These are phyloP conservation scores for Struthidea cinerea DNA, from an alignment of 2,113 vertebrate genomes.

Conservation along the genomic window DNA sequence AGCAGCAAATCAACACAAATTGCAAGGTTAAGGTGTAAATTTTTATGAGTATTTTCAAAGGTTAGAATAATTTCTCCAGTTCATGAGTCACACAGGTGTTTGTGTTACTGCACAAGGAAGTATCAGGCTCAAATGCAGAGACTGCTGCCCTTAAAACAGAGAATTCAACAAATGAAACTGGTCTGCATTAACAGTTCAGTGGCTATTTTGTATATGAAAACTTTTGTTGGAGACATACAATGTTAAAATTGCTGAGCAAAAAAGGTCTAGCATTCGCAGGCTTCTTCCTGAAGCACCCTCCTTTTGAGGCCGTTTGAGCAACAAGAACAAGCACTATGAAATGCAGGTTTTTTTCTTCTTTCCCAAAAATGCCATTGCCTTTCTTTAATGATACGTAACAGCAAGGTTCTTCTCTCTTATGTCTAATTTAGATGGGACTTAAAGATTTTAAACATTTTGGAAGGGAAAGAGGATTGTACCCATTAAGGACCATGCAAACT, in stretches of 20 bases:
- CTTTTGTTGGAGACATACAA: neutral
- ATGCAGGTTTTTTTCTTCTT: neutral
- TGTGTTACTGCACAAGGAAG: neutral
- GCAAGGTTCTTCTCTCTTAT: neutral
- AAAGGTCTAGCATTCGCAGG: neutral
- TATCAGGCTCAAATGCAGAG: neutral
- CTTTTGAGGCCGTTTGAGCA: neutral
- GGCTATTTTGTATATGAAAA: neutral
- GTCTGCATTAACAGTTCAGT: neutral
- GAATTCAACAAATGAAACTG: neutral
- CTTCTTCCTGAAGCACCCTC: neutral
- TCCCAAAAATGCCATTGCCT: neutral
- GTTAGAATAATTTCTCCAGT: neutral
- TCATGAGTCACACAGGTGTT: neutral
- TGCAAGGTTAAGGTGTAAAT: neutral
- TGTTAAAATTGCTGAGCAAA: neutral
- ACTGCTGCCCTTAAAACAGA: neutral
- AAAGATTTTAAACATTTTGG: neutral
- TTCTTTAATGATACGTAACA: neutral
- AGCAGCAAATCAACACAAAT: neutral
- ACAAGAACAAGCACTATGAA: neutral
- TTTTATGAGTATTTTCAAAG: neutral
- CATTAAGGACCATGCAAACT: neutral
- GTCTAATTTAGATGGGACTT: neutral
- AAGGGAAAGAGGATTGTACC: neutral